Evolutionary conservation across 2,113 vertebrate genomes (phyloP).

Genomic region (Serranochromis macrocephalus): DNA sequence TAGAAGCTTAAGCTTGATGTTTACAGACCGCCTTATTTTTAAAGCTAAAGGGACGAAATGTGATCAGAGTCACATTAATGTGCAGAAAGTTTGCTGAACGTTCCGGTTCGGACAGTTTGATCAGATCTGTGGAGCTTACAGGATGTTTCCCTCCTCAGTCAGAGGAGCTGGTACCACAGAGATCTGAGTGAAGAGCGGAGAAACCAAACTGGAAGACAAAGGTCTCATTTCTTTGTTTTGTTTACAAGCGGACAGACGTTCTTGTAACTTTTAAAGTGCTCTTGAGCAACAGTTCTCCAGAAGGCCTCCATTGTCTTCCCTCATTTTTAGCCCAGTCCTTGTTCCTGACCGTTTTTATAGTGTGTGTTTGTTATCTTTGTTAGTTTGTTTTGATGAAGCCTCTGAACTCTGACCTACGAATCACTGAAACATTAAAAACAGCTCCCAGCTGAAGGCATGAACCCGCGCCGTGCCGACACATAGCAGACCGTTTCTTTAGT

Average conservation of each 20-base stretch:
- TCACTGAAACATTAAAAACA: background rate
- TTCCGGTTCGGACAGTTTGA: background rate
- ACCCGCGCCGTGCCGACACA: fast-evolving
- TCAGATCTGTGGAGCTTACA: background rate
- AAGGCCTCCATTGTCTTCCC: background rate
- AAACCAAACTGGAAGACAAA: background rate
- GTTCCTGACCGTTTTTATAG: background rate
- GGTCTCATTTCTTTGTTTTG: background rate
- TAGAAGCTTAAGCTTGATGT: background rate
- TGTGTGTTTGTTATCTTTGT: background rate
- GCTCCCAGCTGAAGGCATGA: fast-evolving
- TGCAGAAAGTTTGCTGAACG: background rate
- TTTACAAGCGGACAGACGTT: background rate
- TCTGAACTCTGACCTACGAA: background rate
- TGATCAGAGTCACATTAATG: background rate
- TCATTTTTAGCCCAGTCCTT: background rate
- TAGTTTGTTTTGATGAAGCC: background rate
- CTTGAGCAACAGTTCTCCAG: background rate
- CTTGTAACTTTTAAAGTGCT: background rate
- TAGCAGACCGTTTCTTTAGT: fast-evolving
- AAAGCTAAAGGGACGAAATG: background rate
- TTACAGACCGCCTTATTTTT: background rate
- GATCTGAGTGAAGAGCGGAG: background rate
- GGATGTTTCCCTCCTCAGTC: background rate
- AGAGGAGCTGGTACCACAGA: background rate